Percentiles rank a stretch among this genome's conserved stretches.
Conservation (phyloP, 2,797 vertebrate species). For the Eulemur mongoz region DNA sequence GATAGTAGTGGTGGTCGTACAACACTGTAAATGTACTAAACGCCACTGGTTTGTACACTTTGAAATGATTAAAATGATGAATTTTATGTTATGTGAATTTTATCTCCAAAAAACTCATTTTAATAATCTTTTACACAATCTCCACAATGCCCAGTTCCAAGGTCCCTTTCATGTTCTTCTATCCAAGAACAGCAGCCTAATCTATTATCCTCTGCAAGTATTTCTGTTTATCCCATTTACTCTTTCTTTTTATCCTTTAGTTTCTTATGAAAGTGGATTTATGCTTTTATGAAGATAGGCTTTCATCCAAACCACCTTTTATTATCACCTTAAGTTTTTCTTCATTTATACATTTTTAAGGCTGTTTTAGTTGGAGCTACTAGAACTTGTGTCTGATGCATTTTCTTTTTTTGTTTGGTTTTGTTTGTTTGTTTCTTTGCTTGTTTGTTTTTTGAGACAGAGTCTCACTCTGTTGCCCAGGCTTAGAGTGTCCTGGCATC, state of each 20-base stretch:
- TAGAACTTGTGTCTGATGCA: not conserved
- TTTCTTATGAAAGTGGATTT: not conserved
- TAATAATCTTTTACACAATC: not conserved
- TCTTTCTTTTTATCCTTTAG: not conserved
- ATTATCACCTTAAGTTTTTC: not conserved
- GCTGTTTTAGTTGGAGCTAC: not conserved
- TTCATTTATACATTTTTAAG: slow-evolving; percentile 9
- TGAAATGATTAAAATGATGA: not conserved
- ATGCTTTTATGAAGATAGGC: not conserved
- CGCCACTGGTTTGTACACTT: not conserved
- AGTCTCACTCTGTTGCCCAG: too few relatives aligned
- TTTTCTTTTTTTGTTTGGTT: not conserved
- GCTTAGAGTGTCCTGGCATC: too few relatives aligned
- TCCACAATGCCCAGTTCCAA: not conserved
- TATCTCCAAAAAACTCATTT: not conserved
- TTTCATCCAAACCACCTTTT: not conserved
- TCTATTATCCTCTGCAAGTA: not conserved
- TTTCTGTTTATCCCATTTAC: not conserved
- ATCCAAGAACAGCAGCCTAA: not conserved
- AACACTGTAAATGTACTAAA: not conserved
- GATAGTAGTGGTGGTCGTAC: not conserved
- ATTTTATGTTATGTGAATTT: not conserved
- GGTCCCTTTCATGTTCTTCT: not conserved
- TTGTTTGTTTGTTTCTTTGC: too few relatives aligned
- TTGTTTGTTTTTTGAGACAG: too few relatives aligned